These are phyloP conservation scores for Acrocephalus arundinaceus DNA, from an alignment of 2,113 vertebrate genomes.

Conservation along the genomic window DNA sequence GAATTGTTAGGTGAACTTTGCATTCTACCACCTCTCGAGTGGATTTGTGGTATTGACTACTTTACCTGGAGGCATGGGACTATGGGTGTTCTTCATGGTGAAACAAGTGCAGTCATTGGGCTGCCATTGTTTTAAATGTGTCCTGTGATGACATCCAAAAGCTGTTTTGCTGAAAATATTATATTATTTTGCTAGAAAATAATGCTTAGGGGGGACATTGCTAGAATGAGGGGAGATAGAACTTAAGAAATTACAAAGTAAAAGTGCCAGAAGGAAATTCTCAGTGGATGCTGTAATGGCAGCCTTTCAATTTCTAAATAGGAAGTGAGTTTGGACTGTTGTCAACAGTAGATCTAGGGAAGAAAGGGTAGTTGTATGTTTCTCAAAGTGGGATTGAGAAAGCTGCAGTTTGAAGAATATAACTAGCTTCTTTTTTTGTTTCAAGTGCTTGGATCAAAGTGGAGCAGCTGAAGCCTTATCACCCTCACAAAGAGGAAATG, in stretches of 20 bases:
- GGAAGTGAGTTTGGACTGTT: neutral
- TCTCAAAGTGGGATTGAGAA: neutral
- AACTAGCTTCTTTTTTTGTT: neutral
- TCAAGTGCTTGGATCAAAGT: conserved; percentile 98
- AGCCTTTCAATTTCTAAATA: neutral
- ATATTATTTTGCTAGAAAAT: too few species aligned
- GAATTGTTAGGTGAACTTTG: neutral
- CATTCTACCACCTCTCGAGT: neutral
- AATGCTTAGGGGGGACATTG: neutral
- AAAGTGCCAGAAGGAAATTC: neutral
- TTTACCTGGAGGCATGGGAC: too few species aligned
- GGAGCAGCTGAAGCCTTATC: conserved; percentile 97
- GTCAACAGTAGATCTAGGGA: neutral
- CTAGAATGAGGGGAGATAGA: neutral
- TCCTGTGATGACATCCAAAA: neutral
- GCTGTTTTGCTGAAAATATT: neutral
- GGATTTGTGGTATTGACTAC: neutral
- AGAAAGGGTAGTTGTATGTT: neutral
- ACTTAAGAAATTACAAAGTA: neutral
- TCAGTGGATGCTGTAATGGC: neutral
- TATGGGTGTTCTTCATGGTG: neutral
- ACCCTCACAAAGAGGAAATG: conserved; percentile 98
- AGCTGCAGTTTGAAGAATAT: neutral
- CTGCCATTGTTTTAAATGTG: neutral
- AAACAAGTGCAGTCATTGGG: neutral